Evolutionary conservation across 2,797 vertebrate genomes (phyloP), one percentile per base, ranked within the genome.

Genomic region (Siniperca obscura): DNA sequence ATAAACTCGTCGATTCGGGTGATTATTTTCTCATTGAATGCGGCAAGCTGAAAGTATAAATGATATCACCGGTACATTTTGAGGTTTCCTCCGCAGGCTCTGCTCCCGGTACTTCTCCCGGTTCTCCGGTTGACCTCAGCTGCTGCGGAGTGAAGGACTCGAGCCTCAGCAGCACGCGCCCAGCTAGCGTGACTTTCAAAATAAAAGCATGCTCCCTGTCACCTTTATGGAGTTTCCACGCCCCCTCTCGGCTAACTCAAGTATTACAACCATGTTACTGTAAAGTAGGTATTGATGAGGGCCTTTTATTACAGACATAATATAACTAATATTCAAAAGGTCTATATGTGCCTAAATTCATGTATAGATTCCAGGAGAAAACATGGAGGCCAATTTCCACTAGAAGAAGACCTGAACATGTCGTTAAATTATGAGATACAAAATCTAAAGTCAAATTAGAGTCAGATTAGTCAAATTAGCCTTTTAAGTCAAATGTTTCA

Each of bases 101-200:
- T 0, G 4, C 36, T 7, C 30, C 59, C 30, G 2, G 50, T 22
- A 1, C n/a, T 25, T 34, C 17, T 1, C 3, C 42, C 30, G 60
- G 16, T 73, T 38, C 75, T 71, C 74, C 34, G 5, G 2, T 27
- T 93, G 91, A 94, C 90, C 92, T 92, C 91, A 7, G 74, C 59
- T 30, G 65, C 65, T 5, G 77, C 72, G n/a, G 11, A 50, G 40
- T 89, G 88, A 93, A 93, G 90, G 91, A 87, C 91, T 89, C 50
- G 1, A n/a, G 36, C 12, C 10, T 30, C 30, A 30, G 52, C 60
- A 3, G 19, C 44, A 30, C 65, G 48, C 17, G n/a, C 40, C 11
- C 27, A 10, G 30, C 70, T 1, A 68, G 48, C n/a, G 14, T 25
- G 27, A 55, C 55, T 77, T 90, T 90, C 91, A 92, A 77, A 93